Conservation (phyloP, 1,140 invertebrate genomes). For the Aporrectodea caliginosa region DNA sequence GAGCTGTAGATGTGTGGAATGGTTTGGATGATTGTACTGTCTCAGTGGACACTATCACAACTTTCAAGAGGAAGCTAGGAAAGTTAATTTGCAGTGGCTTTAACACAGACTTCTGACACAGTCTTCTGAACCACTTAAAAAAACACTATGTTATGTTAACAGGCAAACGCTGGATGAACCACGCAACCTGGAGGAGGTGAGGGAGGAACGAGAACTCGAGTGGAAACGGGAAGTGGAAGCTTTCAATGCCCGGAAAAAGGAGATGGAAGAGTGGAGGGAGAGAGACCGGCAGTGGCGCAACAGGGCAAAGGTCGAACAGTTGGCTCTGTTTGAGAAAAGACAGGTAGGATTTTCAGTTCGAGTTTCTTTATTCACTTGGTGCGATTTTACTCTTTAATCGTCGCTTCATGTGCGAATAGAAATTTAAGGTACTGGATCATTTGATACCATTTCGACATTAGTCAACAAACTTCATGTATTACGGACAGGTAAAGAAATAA, state of each 20-base stretch:
- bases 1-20: too few species aligned
- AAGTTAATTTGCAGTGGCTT: too few species aligned
- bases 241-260: not conserved
- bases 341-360: too few species aligned
- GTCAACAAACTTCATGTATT: not conserved
- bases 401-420: not conserved
- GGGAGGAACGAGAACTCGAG: not conserved
- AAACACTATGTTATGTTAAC: too few species aligned
- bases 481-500: not conserved
- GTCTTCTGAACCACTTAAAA: too few species aligned
- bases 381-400: not conserved
- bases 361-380: too few species aligned
- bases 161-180: not conserved
- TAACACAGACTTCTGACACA: too few species aligned
- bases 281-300: not conserved
- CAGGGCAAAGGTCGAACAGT: not conserved
- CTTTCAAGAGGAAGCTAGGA: too few species aligned
- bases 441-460: too few species aligned
- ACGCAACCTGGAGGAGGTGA: not conserved
- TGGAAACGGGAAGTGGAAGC: not conserved
- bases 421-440: not conserved
- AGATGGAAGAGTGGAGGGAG: not conserved
- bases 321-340: not conserved
- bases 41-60: too few species aligned
- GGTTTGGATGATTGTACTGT: too few species aligned